Evolutionary conservation across 2,113 vertebrate genomes (phyloP).

Genomic region (Leptobrachium ailaonicum): DNA sequence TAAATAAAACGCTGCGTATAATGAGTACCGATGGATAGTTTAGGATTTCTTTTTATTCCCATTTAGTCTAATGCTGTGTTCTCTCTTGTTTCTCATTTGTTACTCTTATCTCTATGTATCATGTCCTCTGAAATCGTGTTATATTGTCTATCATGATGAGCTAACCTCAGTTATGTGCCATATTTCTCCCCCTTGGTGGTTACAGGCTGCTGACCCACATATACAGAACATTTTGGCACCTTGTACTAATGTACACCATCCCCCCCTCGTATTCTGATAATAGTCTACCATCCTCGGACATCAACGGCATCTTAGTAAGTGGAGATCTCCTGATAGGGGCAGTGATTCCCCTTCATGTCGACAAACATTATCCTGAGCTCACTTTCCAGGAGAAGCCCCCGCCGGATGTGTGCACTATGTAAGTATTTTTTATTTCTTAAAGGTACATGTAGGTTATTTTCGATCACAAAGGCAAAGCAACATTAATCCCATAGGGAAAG

Average conservation of each 20-base stretch:
- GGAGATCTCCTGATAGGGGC: slow-evolving; percentile 34
- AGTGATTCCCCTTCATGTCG: slow-evolving; percentile 50
- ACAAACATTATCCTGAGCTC: slow-evolving; percentile 42
- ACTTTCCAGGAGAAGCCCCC: slow-evolving; percentile 46
- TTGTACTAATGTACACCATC: background rate
- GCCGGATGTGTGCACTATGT: slow-evolving; percentile 26
- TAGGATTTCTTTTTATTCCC: too few species aligned
- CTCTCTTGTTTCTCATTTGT: too few species aligned
- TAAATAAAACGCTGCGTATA: too few species aligned
- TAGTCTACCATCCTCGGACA: background rate
- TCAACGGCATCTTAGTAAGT: slow-evolving; percentile 12
- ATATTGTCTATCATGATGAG: too few species aligned
- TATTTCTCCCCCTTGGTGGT: background rate
- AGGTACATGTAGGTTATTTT: too few species aligned
- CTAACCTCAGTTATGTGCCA: too few species aligned
- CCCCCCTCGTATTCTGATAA: background rate
- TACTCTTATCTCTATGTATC: too few species aligned
- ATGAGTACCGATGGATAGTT: too few species aligned
- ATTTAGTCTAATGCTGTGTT: too few species aligned
- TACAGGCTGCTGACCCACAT: slow-evolving; percentile 13
- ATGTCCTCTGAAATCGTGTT: too few species aligned
- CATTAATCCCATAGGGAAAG: too few species aligned
- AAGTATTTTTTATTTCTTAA: background rate
- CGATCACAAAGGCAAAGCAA: too few species aligned
- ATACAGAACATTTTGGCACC: slow-evolving; percentile 20